Evolutionary conservation across 2,113 vertebrate species (phyloP).

Genomic region (Raphicerus campestris): DNA sequence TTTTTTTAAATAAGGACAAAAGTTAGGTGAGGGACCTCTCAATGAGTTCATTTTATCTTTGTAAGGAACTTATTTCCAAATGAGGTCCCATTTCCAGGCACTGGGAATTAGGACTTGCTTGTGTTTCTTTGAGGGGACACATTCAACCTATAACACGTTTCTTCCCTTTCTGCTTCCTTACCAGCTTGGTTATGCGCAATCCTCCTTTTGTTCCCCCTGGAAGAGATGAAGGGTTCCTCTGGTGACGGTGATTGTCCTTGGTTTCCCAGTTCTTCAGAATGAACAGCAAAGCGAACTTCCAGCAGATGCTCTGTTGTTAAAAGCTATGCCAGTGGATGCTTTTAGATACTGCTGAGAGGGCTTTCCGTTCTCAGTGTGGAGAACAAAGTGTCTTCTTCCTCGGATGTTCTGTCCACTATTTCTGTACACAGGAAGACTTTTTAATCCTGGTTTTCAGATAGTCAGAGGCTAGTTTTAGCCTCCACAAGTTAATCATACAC

Average conservation of each 20-base stretch:
- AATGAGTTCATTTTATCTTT: background rate
- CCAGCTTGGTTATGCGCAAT: background rate
- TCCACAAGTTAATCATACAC: background rate
- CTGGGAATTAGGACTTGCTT: background rate
- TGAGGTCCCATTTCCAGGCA: background rate
- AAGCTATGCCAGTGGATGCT: background rate
- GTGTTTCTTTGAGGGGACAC: background rate
- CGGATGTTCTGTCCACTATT: background rate
- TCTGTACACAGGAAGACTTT: background rate
- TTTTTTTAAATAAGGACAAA: background rate
- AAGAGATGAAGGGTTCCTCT: background rate
- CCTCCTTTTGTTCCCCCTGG: background rate
- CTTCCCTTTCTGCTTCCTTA: background rate
- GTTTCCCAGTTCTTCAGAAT: background rate
- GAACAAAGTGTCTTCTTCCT: background rate
- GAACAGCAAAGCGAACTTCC: background rate
- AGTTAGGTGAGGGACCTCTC: background rate
- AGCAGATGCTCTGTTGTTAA: background rate
- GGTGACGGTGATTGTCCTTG: background rate
- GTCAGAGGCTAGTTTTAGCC: background rate
- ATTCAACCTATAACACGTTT: background rate
- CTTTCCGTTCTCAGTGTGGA: background rate
- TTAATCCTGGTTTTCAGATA: background rate
- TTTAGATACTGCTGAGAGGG: background rate
- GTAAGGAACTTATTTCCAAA: background rate